Base-by-base conservation (phyloP, 2,888 invertebrate species). In the Drosophila cognata region DNA sequence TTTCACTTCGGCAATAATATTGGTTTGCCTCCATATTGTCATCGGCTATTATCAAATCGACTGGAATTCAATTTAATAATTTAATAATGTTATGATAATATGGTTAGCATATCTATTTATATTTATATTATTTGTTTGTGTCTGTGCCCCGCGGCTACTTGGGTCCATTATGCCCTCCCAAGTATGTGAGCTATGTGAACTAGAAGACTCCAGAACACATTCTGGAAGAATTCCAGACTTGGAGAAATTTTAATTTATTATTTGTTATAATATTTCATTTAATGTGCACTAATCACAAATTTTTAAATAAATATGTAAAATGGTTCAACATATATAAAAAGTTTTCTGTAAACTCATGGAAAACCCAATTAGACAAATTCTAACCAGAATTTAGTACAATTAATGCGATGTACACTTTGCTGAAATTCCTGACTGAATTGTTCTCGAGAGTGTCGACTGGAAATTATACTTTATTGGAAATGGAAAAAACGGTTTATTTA, bases 11-110 rank as follows among this genome's bases (percentile, higher is more conserved):
- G 77, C 91, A 91, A 76, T 92, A 92, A 72, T 89, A 91, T 79
- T 92, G 92, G 77, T 91, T 92, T 64, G 92, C 78, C 84, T 92
- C 92, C 92, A 92, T 92, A 74, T 83, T 89, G 75, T 82, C 67
- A 16, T 56, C 67, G 46, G 46, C 29, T 6, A 43, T 35, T 56
- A 21, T 43, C 11, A 55, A 55, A 38, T 18, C 6, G 38, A 33
- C 58, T 61, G 38, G 31, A 67, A 41, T 55, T 41, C 1, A 21
- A 21, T 21, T 21, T 21, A 21, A 21, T 21, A 21, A 21, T 21
- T 21, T 21, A 21, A 21, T 21, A 67, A 41, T 55, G 35, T 31
- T 25, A 28, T 28, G 2, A 33, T 46, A 25, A 46, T 33, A n/a
- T 16, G n/a, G 13, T 51, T 33, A 13, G 13, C 6, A n/a, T n/a